Evolutionary conservation across 1,140 invertebrate genomes (phyloP).

Genomic region (Aphelinus atriplicis): DNA sequence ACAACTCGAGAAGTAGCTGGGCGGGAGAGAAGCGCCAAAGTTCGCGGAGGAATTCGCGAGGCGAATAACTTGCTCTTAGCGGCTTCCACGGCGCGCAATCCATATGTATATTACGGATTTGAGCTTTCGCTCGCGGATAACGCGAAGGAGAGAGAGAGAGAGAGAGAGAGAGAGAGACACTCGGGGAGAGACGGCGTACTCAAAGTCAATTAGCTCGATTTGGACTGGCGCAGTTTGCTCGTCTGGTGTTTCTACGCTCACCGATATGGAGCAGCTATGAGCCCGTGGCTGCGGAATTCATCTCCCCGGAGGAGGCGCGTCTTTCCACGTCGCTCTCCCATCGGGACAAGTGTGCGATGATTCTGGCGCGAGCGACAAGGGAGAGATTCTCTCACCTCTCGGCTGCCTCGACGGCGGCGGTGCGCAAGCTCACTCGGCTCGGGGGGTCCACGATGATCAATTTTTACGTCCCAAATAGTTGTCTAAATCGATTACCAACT

Average conservation of each 20-base stretch:
- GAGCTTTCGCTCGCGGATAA: slow-evolving; percentile 26
- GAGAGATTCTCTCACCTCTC: too few relatives aligned
- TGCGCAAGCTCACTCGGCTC: too few relatives aligned
- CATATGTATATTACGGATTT: slow-evolving; percentile 50
- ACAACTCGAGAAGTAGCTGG: too few relatives aligned
- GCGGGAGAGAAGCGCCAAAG: slow-evolving; percentile 35
- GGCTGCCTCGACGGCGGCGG: too few relatives aligned
- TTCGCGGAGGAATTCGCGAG: slow-evolving; percentile 39
- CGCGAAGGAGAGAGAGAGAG: background rate
- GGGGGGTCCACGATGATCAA: background rate
- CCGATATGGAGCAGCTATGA: too few relatives aligned
- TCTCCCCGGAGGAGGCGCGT: too few relatives aligned
- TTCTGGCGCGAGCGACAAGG: too few relatives aligned
- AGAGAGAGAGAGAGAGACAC: background rate
- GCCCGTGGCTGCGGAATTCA: too few relatives aligned
- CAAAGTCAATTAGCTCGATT: slow-evolving; percentile 52
- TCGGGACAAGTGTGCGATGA: too few relatives aligned
- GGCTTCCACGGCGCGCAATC: slow-evolving; percentile 41
- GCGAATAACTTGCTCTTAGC: slow-evolving; percentile 48
- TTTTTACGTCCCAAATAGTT: slow-evolving; percentile 37
- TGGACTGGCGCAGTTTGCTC: slow-evolving; percentile 48
- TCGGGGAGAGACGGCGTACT: slow-evolving; percentile 40
- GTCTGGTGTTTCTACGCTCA: slow-evolving; percentile 8
- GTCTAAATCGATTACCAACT: slow-evolving; percentile 36
- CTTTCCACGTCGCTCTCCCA: too few relatives aligned